These are phyloP conservation scores for Plectrocnemia conspersa DNA, from an alignment of 1,140 invertebrate species.

Conservation along the genomic window DNA sequence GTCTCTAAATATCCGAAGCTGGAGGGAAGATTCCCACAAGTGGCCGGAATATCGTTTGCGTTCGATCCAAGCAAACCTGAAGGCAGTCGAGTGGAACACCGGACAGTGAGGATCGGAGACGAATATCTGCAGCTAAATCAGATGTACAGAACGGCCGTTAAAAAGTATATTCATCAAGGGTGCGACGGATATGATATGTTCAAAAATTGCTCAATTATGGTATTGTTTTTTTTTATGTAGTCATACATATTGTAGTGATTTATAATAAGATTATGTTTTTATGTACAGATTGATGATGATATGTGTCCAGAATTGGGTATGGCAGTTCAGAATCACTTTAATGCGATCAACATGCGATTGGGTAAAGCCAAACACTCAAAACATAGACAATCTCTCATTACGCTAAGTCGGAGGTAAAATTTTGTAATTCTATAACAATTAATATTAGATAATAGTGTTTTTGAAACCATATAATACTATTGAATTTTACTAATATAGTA, in stretches of 20 bases:
- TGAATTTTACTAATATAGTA: too few species aligned
- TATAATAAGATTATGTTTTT: conserved; percentile 10
- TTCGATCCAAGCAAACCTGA: conserved; percentile 73
- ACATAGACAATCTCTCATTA: conserved; percentile 78
- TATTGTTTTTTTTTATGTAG: conserved; percentile 39
- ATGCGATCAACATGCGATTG: conserved; percentile 72
- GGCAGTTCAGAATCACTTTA: conserved; percentile 83
- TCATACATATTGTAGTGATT: not conserved
- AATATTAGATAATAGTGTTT: too few species aligned
- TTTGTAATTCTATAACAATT: too few species aligned
- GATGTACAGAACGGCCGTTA: conserved; percentile 73
- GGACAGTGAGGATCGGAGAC: conserved; percentile 75
- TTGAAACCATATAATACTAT: too few species aligned
- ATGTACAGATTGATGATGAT: conserved; percentile 68
- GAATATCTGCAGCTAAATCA: conserved; percentile 71
- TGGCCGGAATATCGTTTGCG: conserved; percentile 75
- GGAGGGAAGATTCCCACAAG: conserved; percentile 78
- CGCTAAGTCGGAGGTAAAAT: conserved; percentile 69
- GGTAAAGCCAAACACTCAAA: conserved; percentile 69
- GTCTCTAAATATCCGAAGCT: conserved; percentile 69
- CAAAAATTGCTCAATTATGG: conserved; percentile 65
- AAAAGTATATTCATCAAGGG: conserved; percentile 71
- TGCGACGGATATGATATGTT: conserved; percentile 84
- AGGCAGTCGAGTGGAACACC: conserved; percentile 64
- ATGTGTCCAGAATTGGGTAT: conserved; percentile 76